phyloP scores from a whole-genome alignment of 2,113 vertebrate species.

The Pteropus alecto region DNA sequence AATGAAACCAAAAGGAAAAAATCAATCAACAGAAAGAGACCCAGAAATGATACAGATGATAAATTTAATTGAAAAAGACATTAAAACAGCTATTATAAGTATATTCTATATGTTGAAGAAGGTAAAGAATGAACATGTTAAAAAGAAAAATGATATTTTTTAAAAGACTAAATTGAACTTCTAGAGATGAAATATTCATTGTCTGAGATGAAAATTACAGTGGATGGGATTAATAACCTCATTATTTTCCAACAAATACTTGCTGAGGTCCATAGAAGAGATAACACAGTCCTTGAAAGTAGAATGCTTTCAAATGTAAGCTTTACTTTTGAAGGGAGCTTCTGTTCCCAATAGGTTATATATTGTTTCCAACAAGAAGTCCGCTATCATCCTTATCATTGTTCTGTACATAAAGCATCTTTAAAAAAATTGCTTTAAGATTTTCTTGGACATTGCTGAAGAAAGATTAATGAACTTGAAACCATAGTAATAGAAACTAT shows the following conservation, averaged over 20 bases:
- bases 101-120: neutral
- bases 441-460: neutral
- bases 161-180: neutral
- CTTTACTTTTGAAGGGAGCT: neutral
- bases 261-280: neutral
- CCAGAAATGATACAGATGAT: neutral
- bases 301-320: neutral
- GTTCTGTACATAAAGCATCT: neutral
- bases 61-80: neutral
- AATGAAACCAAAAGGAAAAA: neutral
- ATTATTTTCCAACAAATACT: constrained; percentile 15
- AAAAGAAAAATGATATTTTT: neutral
- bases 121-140: neutral
- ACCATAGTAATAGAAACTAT: neutral
- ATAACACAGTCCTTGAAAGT: neutral
- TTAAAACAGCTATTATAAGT: neutral
- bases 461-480: neutral
- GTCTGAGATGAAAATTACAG: constrained; percentile 5
- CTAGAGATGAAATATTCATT: neutral
- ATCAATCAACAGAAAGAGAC: neutral
- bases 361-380: neutral
- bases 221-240: neutral
- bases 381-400: neutral
- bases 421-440: neutral
- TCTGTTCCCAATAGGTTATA: neutral